Base-by-base conservation (phyloP, 2,888 invertebrate genomes). In the Lithophane leautieri region DNA sequence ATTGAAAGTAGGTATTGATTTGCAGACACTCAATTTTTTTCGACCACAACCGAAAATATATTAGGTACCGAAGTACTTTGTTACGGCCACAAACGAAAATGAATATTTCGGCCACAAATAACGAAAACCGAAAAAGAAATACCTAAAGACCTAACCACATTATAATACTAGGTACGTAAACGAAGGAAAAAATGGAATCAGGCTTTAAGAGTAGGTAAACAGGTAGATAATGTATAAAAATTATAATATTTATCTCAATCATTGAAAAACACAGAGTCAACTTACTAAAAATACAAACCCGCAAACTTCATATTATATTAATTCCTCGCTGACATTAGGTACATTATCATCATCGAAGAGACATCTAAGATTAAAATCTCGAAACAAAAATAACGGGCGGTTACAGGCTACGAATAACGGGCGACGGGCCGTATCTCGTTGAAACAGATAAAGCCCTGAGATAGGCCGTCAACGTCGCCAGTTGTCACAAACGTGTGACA, bases 361-460 rank as follows among this genome's bases (percentile, higher is more conserved):
- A 88, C 82, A 83, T 80, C 75, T 75, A 76, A 91, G 92, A 92
- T 92, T 90, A 90, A 85, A 90, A 92, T 92, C 92, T 88, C 76
- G 79, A 86, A 88, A 86, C 85, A 89, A 88, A 89, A 89, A 90
- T 91, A 90, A 91, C 86, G 84, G 88, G 85, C 84, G 84, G 85
- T 85, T 34, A 42, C 66, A 60, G 79, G 63, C 63, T 60, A 73
- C 40, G 67, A 84, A 63, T 72, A 73, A 78, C 63, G 62, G 79
- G 63, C 63, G 83, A 83, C 83, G 78, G 76, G 60, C 63, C 73
- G 82, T 81, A 85, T 88, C 86, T 84, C 85, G 83, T 79, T 86
- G 85, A 88, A 88, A 88, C 81, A 91, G 90, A 92, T 92, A 89
- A 90, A 89, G 87, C 86, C 84, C 82, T 76, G 81, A 88, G 85